A percentile compares a stretch with the other conserved stretches of the same genome.
Conservation (phyloP, 2,888 invertebrate genomes). For the Eupithecia centaureata region DNA sequence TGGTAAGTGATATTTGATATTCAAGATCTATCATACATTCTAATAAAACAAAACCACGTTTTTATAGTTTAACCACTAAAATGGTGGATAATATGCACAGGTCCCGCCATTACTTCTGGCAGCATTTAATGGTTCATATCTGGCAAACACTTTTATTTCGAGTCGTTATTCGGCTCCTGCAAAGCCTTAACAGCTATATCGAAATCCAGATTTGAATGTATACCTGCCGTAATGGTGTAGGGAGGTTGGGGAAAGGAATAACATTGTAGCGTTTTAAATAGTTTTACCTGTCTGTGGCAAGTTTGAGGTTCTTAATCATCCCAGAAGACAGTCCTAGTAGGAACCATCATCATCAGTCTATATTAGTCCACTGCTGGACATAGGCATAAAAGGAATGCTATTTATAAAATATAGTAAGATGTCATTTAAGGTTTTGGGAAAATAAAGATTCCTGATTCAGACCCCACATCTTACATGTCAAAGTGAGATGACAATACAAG, state of each 20-base stretch:
- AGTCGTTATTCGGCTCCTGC: constrained; percentile 55
- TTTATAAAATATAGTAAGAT: too few species aligned
- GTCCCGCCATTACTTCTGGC: constrained; percentile 12
- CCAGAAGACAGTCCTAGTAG: too few species aligned
- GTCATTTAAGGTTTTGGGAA: not conserved
- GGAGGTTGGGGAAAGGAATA: constrained; percentile 42
- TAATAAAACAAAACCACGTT: not conserved
- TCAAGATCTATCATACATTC: not conserved
- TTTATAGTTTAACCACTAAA: not conserved
- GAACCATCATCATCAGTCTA: too few species aligned
- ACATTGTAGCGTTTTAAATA: constrained; percentile 35
- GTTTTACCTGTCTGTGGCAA: too few species aligned
- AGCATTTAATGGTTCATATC: constrained; percentile 36
- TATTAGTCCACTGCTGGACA: too few species aligned
- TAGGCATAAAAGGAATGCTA: not conserved
- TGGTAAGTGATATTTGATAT: not conserved
- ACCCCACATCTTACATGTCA: too few species aligned
- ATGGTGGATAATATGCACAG: not conserved
- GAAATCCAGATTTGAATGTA: constrained; percentile 74
- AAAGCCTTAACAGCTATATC: constrained; percentile 66
- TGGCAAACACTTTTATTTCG: constrained; percentile 58
- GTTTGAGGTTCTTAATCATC: not conserved
- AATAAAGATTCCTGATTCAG: too few species aligned
- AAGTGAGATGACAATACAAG: too few species aligned
- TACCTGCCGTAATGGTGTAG: constrained; percentile 65